phyloP scores from a whole-genome alignment of 2,888 invertebrate species.

The Microctonus hyperodae region DNA sequence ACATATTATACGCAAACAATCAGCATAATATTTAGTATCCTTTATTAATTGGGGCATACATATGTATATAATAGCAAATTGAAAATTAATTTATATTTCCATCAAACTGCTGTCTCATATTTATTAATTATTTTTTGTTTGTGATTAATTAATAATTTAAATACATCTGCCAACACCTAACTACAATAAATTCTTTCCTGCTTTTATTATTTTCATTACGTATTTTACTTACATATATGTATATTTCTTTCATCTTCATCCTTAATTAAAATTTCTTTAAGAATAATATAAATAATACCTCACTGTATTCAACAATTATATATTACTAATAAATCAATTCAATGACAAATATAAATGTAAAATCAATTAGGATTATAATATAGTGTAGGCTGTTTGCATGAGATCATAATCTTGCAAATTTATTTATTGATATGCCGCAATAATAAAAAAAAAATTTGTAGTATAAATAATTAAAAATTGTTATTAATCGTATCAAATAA shows the following conservation, averaged over 20 bases:
- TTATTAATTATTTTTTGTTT: background rate
- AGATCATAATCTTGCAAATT: background rate
- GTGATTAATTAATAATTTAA: background rate
- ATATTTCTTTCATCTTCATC: too few species aligned
- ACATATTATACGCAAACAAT: constrained; percentile 1
- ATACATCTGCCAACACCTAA: background rate
- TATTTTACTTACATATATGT: too few species aligned
- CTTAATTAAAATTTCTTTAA: background rate
- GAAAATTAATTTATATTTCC: background rate
- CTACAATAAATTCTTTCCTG: background rate
- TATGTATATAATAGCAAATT: background rate
- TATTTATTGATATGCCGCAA: background rate
- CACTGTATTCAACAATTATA: background rate
- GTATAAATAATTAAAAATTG: background rate
- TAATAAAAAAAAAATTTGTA: background rate
- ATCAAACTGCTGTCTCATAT: background rate
- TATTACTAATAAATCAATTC: background rate
- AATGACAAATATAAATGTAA: background rate
- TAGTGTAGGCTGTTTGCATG: background rate
- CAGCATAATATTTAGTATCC: background rate
- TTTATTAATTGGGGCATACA: background rate
- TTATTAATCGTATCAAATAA: background rate
- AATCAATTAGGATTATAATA: background rate
- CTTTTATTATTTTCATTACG: background rate
- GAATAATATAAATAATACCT: background rate